Evolutionary conservation across 2,113 vertebrate species (phyloP).

Genomic region (Mormoops blainvillei): DNA sequence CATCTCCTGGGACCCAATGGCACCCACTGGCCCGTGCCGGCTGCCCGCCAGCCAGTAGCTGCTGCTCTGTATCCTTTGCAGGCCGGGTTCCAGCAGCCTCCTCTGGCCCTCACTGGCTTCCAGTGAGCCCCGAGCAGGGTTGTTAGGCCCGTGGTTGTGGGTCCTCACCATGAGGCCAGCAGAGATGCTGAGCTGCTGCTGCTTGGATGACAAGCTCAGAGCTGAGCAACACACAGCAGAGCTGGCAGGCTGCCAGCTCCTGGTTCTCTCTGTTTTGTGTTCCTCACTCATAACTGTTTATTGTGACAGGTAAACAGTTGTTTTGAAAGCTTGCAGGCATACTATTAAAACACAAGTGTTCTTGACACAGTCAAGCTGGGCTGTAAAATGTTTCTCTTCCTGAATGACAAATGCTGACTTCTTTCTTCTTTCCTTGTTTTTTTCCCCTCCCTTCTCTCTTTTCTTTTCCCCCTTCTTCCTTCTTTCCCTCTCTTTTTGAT

Average conservation of each 20-base stretch:
- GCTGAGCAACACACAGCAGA: conserved; percentile 70
- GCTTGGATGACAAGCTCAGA: conserved; percentile 76
- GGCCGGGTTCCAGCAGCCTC: too few relatives aligned
- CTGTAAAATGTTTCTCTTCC: conserved; percentile 81
- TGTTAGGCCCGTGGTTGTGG: conserved; percentile 18
- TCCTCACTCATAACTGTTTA: conserved; percentile 83
- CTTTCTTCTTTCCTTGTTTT: conserved; percentile 38
- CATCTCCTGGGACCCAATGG: neutral
- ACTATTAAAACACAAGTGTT: conserved; percentile 86
- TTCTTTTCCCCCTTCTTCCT: conserved; percentile 31
- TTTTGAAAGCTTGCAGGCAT: conserved; percentile 84
- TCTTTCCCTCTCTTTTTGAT: neutral
- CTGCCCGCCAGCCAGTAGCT: neutral
- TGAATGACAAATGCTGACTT: conserved; percentile 77
- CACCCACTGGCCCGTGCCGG: neutral
- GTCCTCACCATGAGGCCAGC: conserved; percentile 46
- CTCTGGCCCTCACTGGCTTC: neutral
- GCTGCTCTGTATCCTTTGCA: neutral
- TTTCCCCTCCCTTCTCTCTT: neutral
- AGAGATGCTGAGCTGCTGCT: conserved; percentile 60
- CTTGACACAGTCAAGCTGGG: conserved; percentile 83
- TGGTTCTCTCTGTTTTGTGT: conserved; percentile 80
- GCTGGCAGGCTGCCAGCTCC: conserved; percentile 77
- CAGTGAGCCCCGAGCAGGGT: conserved; percentile 39
- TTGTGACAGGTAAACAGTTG: conserved; percentile 88